Evolutionary conservation across 2,113 vertebrate species (phyloP), one percentile per base, ranked within the genome.

Genomic region (Paedocypris sp.): DNA sequence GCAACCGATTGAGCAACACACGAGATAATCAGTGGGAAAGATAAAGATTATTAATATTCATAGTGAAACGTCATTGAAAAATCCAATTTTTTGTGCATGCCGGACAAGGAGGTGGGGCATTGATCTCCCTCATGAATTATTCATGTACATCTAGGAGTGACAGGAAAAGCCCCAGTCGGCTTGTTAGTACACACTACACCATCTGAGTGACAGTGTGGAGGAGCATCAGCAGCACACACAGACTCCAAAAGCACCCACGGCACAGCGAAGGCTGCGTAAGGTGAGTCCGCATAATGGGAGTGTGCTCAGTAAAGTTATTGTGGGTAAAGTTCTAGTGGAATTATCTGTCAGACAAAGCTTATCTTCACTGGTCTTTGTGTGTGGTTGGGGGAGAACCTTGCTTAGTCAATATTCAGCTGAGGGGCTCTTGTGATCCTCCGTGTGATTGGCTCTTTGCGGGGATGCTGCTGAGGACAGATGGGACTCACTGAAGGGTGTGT

Each of bases 81-180:
- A n/a, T n/a, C n/a, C n/a, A n/a, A 13, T 54, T 20, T 13, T 28
- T 31, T 42, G 25, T 35, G 38, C 52, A 36, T 63, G 9, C 4
- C 36, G 16, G 36, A 6, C n/a, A 61, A 16, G 22, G n/a, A 67
- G 65, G 65, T 19, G 65, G 49, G 42, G 58, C 43, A 8, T 49
- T 6, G 13, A 4, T 60, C 78, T 69, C 69, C 13, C 77, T 83
- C 75, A 79, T 88, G 58, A 73, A 82, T 83, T 79, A 86, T 83
- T 83, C 75, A 79, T 66, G 54, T 57, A 18, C 59, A 66, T 73
- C 38, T 48, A n/a, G 56, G 70, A 75, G 79, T 78, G 78, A 77
- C 57, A 35, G 78, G 74, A 71, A 74, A 66, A 72, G 72, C 25
- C 3, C 63, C 57, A 71, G 72, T 2, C 67, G 6, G 54, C 25